These are phyloP conservation scores for Lycophotia porphyrea DNA, from an alignment of 2,888 invertebrate genomes.

Conservation along the genomic window DNA sequence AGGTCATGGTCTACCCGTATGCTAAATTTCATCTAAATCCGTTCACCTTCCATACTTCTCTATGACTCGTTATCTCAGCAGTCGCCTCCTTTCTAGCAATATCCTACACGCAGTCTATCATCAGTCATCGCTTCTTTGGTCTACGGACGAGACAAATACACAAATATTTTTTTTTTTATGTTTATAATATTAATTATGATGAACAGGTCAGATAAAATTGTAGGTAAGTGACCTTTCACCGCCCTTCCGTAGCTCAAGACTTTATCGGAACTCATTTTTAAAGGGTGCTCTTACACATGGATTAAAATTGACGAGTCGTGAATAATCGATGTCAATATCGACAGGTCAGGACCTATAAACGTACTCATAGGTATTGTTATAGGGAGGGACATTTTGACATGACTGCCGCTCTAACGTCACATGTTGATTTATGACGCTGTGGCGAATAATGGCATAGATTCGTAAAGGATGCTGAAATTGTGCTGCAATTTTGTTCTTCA, in stretches of 20 bases:
- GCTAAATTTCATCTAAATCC: background rate
- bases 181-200: background rate
- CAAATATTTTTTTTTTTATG: background rate
- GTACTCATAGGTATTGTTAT: background rate
- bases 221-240: background rate
- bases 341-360: background rate
- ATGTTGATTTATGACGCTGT: background rate
- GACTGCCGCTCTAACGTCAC: background rate
- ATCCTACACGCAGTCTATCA: no score
- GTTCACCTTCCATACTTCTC: no score
- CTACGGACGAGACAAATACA: background rate
- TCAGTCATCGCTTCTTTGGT: no score
- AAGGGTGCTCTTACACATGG: constrained; percentile 1
- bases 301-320: constrained; percentile 34
- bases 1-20: background rate
- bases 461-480: background rate
- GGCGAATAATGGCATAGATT: background rate
- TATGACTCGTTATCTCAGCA: no score
- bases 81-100: no score
- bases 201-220: background rate
- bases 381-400: background rate
- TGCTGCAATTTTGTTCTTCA: background rate
- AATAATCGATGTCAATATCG: constrained; percentile 20
- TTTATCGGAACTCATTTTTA: constrained; percentile 28
- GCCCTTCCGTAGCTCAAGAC: constrained; percentile 15